phyloP scores from a whole-genome alignment of 2,888 invertebrate genomes.

The Epiblema foenella region DNA sequence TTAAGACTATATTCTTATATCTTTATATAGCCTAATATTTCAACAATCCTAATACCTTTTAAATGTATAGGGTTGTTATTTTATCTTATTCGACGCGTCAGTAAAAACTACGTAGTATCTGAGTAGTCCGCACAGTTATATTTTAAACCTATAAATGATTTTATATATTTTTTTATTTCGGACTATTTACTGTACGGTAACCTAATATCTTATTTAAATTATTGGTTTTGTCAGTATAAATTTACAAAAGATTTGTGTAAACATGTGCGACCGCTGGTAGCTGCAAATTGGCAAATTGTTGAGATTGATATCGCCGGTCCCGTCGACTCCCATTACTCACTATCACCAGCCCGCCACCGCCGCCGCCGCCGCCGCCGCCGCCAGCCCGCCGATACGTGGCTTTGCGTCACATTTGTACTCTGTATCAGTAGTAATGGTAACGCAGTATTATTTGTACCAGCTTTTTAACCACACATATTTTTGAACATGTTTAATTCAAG shows the following conservation, averaged over 20 bases:
- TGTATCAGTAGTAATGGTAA: neutral
- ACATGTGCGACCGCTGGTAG: conserved; percentile 3
- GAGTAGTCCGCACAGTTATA: too few relatives aligned
- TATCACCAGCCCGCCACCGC: conserved; percentile 24
- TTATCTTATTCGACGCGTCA: too few relatives aligned
- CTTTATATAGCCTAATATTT: too few relatives aligned
- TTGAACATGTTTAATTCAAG: neutral
- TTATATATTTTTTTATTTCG: too few relatives aligned
- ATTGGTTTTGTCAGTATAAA: neutral
- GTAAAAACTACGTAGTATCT: too few relatives aligned
- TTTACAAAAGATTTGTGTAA: neutral
- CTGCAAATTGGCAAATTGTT: conserved; percentile 38
- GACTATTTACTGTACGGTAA: too few relatives aligned
- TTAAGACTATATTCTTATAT: too few relatives aligned
- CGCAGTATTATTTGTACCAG: neutral
- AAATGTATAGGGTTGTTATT: too few relatives aligned
- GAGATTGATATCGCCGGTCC: conserved; percentile 41
- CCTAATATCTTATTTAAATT: neutral
- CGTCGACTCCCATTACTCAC: conserved; percentile 36
- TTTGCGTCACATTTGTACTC: neutral
- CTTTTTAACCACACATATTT: neutral
- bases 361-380: neutral
- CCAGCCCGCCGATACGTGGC: neutral
- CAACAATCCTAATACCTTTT: too few relatives aligned
- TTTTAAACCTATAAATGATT: too few relatives aligned